Conservation (phyloP, 2,113 vertebrate species). For the Sclerurus mexicanus region DNA sequence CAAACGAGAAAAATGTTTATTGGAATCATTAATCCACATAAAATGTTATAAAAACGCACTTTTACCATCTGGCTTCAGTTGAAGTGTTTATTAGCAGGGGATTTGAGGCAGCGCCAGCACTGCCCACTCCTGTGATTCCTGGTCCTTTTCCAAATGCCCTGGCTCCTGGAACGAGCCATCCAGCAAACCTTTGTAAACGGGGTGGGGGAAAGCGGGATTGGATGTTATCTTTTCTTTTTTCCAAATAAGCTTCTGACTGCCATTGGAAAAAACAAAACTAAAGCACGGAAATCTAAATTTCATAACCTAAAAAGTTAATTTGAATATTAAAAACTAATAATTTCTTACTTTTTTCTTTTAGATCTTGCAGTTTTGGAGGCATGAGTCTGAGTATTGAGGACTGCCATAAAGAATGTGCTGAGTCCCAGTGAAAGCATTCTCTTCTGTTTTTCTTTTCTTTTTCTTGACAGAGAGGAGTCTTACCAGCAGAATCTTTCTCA, state of each 20-base stretch:
- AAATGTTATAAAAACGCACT: neutral
- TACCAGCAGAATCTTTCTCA: neutral
- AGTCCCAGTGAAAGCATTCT: neutral
- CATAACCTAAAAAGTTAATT: neutral
- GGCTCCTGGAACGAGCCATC: neutral
- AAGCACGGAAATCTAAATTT: neutral
- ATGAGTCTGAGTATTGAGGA: neutral
- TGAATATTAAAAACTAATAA: neutral
- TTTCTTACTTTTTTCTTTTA: neutral
- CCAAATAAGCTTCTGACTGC: neutral
- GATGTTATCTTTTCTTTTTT: neutral
- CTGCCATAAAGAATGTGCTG: neutral
- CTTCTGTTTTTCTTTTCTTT: neutral
- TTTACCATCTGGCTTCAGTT: neutral
- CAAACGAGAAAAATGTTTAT: conserved; percentile 12
- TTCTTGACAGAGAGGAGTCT: neutral
- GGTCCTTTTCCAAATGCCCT: neutral
- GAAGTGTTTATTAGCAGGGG: neutral
- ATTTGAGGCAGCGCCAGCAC: neutral
- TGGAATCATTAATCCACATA: conserved; percentile 3
- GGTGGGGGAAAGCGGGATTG: neutral
- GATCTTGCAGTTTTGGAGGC: neutral
- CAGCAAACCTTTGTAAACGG: neutral
- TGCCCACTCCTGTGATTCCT: neutral
- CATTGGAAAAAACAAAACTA: neutral